Evolutionary conservation across 2,888 invertebrate species (phyloP).

Genomic region (Muschampia plurimacula): DNA sequence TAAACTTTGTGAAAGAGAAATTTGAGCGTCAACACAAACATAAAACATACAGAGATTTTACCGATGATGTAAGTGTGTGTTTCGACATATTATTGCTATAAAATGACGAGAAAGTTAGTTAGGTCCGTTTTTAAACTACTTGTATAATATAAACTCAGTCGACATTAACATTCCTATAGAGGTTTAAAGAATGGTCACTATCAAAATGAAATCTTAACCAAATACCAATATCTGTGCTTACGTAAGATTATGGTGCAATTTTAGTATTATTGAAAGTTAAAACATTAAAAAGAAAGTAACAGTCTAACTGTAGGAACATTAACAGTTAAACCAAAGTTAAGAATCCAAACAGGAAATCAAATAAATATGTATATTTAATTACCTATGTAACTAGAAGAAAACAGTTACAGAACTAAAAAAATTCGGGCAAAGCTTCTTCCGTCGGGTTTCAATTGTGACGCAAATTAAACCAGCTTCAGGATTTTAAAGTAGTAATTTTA

Average conservation of each 20-base stretch:
- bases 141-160: conserved; percentile 9
- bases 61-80: conserved; percentile 17
- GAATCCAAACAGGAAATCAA: not conserved
- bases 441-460: conserved; percentile 62
- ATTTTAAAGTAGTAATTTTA: conserved; percentile 60
- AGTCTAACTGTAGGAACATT: not conserved
- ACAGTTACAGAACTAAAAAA: too few species aligned
- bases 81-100: conserved; percentile 25
- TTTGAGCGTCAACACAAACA: not conserved
- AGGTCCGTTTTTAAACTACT: conserved; percentile 22
- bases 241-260: conserved; percentile 39
- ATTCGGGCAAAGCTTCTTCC: conserved; percentile 53
- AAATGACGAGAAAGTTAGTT: conserved; percentile 28
- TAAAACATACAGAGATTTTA: conserved; percentile 17
- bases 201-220: conserved; percentile 1
- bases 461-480: conserved; percentile 60
- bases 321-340: not conserved
- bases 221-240: conserved; percentile 37
- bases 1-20: not conserved
- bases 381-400: too few species aligned
- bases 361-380: too few species aligned
- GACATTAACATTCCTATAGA: conserved; percentile 20
- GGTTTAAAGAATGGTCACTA: conserved; percentile 7
- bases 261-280: conserved; percentile 47
- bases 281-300: conserved; percentile 52